Conservation (phyloP, 2,113 vertebrate genomes). For the Crotophaga sulcirostris region DNA sequence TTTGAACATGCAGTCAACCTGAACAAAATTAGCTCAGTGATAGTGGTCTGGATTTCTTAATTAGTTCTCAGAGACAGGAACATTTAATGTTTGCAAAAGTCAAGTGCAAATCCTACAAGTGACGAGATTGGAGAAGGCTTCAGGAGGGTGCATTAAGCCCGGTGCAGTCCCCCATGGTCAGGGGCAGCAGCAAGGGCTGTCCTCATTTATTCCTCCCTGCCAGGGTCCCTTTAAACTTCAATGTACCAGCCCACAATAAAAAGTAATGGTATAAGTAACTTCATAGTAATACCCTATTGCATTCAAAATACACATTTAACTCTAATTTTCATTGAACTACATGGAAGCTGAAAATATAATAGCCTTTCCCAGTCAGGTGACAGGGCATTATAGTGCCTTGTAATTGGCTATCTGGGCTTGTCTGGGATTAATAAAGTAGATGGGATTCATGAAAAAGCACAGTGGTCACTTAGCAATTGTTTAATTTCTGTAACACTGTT, state of each 20-base stretch:
- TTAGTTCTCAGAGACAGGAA: slow-evolving; percentile 74
- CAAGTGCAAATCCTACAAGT: slow-evolving; percentile 68
- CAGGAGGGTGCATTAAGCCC: slow-evolving; percentile 18
- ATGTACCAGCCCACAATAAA: slow-evolving; percentile 16
- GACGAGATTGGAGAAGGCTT: slow-evolving; percentile 40
- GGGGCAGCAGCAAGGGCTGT: neutral
- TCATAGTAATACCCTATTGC: slow-evolving; percentile 38
- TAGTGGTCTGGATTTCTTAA: slow-evolving; percentile 73
- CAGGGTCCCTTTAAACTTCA: slow-evolving; percentile 43
- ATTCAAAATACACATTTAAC: slow-evolving; percentile 41
- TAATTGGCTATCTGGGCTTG: slow-evolving; percentile 38
- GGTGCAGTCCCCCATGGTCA: slow-evolving; percentile 26
- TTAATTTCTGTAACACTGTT: slow-evolving; percentile 21
- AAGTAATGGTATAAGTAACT: slow-evolving; percentile 58
- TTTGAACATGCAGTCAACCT: slow-evolving; percentile 79
- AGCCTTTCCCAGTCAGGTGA: slow-evolving; percentile 9
- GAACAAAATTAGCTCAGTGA: slow-evolving; percentile 76
- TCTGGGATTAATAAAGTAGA: slow-evolving; percentile 11
- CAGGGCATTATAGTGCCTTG: neutral
- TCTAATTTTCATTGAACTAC: slow-evolving; percentile 43
- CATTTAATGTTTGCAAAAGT: slow-evolving; percentile 74
- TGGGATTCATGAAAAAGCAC: slow-evolving; percentile 14
- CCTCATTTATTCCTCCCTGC: slow-evolving; percentile 60
- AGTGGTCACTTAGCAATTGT: slow-evolving; percentile 61
- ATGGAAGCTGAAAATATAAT: slow-evolving; percentile 11